Percentiles rank a stretch among this genome's conserved stretches.
Evolutionary conservation across 2,888 invertebrate genomes (phyloP).

Genomic region (Petrophora chlorosata): DNA sequence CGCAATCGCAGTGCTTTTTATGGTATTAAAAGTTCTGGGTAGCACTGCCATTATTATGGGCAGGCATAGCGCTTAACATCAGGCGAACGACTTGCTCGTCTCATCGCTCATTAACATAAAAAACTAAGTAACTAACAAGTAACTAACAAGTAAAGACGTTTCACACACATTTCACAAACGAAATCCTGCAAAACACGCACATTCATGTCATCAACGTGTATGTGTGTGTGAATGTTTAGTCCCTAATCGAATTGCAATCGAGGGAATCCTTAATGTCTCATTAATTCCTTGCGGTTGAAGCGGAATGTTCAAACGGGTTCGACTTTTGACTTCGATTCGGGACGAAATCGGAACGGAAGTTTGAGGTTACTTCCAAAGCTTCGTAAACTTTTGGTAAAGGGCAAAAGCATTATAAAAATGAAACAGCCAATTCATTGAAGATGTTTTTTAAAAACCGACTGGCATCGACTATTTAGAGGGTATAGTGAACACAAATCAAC

Average conservation of each 20-base stretch:
- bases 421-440: no score
- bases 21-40: no score
- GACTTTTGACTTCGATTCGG: conserved; percentile 55
- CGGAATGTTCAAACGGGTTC: conserved; percentile 50
- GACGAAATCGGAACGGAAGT: conserved; percentile 25
- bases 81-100: no score
- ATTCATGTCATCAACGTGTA: not conserved
- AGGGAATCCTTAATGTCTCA: conserved; percentile 70
- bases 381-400: not conserved
- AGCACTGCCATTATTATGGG: no score
- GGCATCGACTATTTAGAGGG: no score
- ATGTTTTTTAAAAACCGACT: no score
- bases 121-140: no score
- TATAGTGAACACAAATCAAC: no score
- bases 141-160: no score
- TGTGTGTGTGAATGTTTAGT: conserved; percentile 44
- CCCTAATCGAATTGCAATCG: conserved; percentile 71
- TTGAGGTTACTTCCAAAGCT: conserved; percentile 10
- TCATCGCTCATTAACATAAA: no score
- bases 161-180: not conserved
- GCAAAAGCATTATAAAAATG: not conserved
- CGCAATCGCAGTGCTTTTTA: no score
- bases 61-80: no score
- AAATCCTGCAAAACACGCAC: not conserved
- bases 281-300: conserved; percentile 57